Evolutionary conservation across 2,113 vertebrate genomes (phyloP), one percentile per base, ranked within the genome.

Genomic region (Tragulus kanchil): DNA sequence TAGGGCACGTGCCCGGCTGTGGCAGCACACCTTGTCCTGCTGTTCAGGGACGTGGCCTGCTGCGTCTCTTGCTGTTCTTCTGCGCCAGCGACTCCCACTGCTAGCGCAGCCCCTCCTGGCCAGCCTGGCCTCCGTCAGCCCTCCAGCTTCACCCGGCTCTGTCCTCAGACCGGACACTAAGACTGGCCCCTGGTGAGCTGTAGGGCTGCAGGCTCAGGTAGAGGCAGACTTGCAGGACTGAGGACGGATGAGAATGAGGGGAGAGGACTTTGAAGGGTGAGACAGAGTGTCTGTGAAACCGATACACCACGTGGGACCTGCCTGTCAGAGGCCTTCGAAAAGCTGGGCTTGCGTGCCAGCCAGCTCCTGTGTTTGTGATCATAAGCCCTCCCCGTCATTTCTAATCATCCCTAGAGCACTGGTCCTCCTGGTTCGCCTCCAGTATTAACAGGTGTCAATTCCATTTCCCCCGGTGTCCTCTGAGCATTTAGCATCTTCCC

Each of bases 1-100:
- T n/a, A 61, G 2, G 23, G 3, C 64, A 26, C 64, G n/a, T 62
- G 64, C 77, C 54, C 0, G 2, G 48, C 50, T 0, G 2, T 8
- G 25, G 21, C 58, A 79, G 42, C 8, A 21, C 23, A 14, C 56
- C 45, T 50, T 10, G 9, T 64, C 48, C 17, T 1, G 12, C n/a
- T 69, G 58, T 77, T 45, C 15, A 82, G 65, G 48, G 19, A 36
- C 2, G 3, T 14, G 11, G 25, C 75, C 83, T 67, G 23, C 73
- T 65, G 5, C 36, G 36, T 54, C 75, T 85, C 50, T 69, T 65
- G 28, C 28, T 31, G 1, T 87, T 4, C 31, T 15, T 8, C 6
- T 25, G n/a, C n/a, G 5, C 19, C 31, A 36, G 6, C 13, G 36
- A 36, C 36, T 59, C 36, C 42, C 56, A 10, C 36, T 61, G 54